Percentiles rank a stretch among this genome's conserved stretches.
Conservation (phyloP, 2,113 vertebrate species). For the Notechis scutatus region DNA sequence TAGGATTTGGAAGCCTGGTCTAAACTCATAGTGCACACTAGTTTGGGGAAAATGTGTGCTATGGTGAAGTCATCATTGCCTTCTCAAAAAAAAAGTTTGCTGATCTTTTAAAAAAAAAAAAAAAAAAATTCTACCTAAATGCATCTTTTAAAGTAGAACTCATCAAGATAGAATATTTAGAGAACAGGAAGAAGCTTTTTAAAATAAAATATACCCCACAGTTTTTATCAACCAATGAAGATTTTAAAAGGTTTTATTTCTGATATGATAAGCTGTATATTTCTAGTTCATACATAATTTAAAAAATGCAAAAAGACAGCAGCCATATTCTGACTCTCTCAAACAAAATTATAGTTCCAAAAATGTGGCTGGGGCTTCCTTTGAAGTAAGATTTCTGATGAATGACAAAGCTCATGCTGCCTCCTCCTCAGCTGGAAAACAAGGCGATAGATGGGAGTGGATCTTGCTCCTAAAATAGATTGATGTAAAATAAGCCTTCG, state of each 20-base stretch:
- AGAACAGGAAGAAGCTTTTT: slow-evolving; percentile 9
- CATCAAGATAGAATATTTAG: neutral
- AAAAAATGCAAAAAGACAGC: slow-evolving; percentile 30
- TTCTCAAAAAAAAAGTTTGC: slow-evolving; percentile 39
- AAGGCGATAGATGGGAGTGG: slow-evolving; percentile 43
- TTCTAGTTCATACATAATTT: slow-evolving; percentile 47
- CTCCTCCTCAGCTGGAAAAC: slow-evolving; percentile 52
- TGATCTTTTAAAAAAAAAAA: slow-evolving; percentile 8
- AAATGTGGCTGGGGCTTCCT: neutral
- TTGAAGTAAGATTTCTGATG: slow-evolving; percentile 32
- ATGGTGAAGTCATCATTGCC: slow-evolving; percentile 15
- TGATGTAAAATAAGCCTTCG: slow-evolving; percentile 44
- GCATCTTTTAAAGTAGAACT: neutral
- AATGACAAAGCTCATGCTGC: slow-evolving; percentile 41
- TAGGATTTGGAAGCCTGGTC: slow-evolving; percentile 81
- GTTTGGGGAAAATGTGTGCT: neutral
- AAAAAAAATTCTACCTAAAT: slow-evolving; percentile 25
- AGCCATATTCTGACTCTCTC: neutral
- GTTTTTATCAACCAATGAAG: slow-evolving; percentile 37
- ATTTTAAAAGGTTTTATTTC: slow-evolving; percentile 32
- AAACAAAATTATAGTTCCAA: slow-evolving; percentile 15
- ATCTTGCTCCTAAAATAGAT: slow-evolving; percentile 22
- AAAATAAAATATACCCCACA: neutral
- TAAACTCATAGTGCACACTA: slow-evolving; percentile 59
- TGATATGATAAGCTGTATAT: slow-evolving; percentile 33